Conservation (phyloP, 2,888 invertebrate genomes). For the Spodoptera picta region DNA sequence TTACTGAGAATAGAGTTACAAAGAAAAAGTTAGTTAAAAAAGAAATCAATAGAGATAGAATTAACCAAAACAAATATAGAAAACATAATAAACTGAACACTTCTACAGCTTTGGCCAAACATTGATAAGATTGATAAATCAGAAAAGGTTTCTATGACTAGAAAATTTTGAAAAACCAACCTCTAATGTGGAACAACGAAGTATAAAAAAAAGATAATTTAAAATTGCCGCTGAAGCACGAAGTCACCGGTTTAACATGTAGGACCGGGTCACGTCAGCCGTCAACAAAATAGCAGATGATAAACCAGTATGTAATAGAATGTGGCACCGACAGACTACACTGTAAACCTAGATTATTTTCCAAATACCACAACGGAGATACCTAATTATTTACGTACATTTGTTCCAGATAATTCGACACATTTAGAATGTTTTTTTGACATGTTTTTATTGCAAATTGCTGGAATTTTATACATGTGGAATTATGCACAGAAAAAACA, state of each 20-base stretch:
- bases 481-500: too few species aligned
- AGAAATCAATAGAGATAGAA: too few species aligned
- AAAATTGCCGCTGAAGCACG: background rate
- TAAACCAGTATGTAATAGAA: constrained; percentile 31
- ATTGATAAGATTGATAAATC: too few species aligned
- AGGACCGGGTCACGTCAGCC: constrained; percentile 35
- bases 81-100: too few species aligned
- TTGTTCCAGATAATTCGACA: constrained; percentile 29
- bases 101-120: too few species aligned
- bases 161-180: too few species aligned
- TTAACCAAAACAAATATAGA: too few species aligned
- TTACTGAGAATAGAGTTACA: too few species aligned
- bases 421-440: background rate
- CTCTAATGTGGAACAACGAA: too few species aligned
- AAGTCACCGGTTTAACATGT: background rate
- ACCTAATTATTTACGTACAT: constrained; percentile 41
- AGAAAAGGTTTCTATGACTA: too few species aligned
- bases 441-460: constrained; percentile 4
- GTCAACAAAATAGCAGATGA: constrained; percentile 29
- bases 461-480: background rate
- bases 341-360: constrained; percentile 41
- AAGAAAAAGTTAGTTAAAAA: too few species aligned
- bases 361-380: constrained; percentile 29
- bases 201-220: too few species aligned
- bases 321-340: constrained; percentile 30